Evolutionary conservation across 2,113 vertebrate species (phyloP), one percentile per base, ranked within the genome.

Genomic region (Puffinus mauretanicus): DNA sequence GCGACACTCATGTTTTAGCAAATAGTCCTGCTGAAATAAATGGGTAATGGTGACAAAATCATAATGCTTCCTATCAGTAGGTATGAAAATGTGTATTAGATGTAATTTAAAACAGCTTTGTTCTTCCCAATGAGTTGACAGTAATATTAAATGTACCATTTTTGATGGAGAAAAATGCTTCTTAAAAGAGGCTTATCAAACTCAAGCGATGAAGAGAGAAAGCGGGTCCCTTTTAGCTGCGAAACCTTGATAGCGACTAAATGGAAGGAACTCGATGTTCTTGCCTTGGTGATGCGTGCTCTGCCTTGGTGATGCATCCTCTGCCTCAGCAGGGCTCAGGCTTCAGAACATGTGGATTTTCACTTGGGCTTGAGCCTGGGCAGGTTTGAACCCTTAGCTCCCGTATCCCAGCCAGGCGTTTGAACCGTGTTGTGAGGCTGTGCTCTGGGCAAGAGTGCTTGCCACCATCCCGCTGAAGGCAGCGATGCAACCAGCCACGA

Each of bases 351-450:
- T 2, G 2, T 13, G 9, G 12, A 26, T 87, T 86, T 83, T 83
- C 22, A 5, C 40, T 42, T 49, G 40, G 46, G 15, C 69, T 78
- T 52, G n/a, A 65, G 67, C 54, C 67, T 52, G 58, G 25, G 2
- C 22, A 49, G 38, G 46, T 71, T 81, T 73, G 40, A 84, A 12
- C 51, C 25, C 51, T 80, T 27, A 40, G 49, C 36, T 91, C 40
- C 49, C 7, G 0, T 25, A 21, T 46, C 46, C 5, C 20, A 13
- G 29, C 32, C 2, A 1, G 20, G 17, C 0, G 0, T 44, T 65
- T 0, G 3, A 5, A 32, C 52, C 1, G 0, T 65, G 46, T 16
- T 4, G 5, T 13, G 67, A 49, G 36, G 51, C 46, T 38, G 11
- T 80, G 57, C 15, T 44, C 7, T 44, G 36, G 20, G 52, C 20